phyloP scores from a whole-genome alignment of 2,888 invertebrate species.

The Hipparchia semele region DNA sequence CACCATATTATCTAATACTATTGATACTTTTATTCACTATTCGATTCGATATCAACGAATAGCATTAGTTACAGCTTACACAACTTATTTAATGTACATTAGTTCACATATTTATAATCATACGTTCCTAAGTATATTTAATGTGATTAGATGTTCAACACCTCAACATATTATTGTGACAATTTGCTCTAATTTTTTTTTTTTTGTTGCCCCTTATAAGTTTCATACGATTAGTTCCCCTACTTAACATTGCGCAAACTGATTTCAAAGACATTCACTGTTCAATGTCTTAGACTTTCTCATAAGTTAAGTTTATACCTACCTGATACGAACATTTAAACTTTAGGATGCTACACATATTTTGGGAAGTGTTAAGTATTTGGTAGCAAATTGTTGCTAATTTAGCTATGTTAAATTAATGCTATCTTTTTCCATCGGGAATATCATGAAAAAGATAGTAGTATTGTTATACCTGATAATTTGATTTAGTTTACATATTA shows the following conservation, averaged over 20 bases:
- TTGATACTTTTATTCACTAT: constrained; percentile 15
- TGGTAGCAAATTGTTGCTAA: too few species aligned
- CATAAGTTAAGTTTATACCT: background rate
- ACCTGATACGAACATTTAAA: too few species aligned
- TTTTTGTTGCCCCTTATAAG: background rate
- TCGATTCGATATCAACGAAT: constrained; percentile 19
- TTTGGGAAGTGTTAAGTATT: too few species aligned
- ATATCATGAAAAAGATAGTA: too few species aligned
- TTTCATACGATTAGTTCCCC: background rate
- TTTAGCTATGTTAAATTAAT: too few species aligned
- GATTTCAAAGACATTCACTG: background rate
- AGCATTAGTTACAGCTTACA: constrained; percentile 30
- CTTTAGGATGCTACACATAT: too few species aligned
- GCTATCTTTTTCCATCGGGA: too few species aligned
- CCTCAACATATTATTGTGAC: background rate
- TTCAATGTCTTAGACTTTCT: background rate
- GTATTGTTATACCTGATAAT: too few species aligned
- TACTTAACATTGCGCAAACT: background rate
- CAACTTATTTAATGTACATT: constrained; percentile 12
- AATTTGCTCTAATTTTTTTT: background rate
- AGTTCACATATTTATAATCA: background rate
- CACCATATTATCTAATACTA: constrained; percentile 28
- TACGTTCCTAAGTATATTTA: background rate
- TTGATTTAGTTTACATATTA: too few species aligned
- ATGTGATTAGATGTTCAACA: background rate